A percentile compares a stretch with the other conserved stretches of the same genome.
Conservation (phyloP, 1,140 invertebrate genomes). For the Hycleus phaleratus region DNA sequence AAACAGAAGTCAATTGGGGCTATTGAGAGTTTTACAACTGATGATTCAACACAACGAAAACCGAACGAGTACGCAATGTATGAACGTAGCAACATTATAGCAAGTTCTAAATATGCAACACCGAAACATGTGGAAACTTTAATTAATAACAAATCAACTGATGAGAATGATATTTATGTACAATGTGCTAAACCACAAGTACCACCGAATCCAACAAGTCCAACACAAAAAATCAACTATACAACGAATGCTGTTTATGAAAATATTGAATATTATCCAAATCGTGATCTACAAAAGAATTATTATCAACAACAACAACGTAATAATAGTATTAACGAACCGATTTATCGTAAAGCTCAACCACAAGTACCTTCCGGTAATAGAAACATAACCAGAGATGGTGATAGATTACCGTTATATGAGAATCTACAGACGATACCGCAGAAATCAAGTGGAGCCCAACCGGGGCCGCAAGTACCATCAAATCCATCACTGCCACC, state of each 20-base stretch:
- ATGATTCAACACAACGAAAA: conserved; percentile 29
- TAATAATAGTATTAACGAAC: conserved; percentile 29
- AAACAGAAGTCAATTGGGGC: conserved; percentile 42
- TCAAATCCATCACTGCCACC: conserved; percentile 10
- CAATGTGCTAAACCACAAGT: conserved; percentile 43
- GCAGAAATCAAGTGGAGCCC: conserved; percentile 28
- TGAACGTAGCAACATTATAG: conserved; percentile 57
- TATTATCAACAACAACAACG: conserved; percentile 58
- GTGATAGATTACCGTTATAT: conserved; percentile 56
- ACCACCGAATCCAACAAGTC: conserved; percentile 44
- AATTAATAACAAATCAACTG: conserved; percentile 19
- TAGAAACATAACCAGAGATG: conserved; percentile 35
- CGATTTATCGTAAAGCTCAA: conserved; percentile 39
- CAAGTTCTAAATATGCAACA: conserved; percentile 67
- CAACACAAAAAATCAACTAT: conserved; percentile 36
- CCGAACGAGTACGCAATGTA: conserved; percentile 53
- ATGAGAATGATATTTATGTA: conserved; percentile 38
- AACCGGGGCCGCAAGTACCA: conserved; percentile 33
- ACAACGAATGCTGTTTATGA: conserved; percentile 61
- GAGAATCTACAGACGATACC: conserved; percentile 57
- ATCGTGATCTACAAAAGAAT: conserved; percentile 34
- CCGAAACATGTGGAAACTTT: conserved; percentile 61
- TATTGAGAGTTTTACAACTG: conserved; percentile 48
- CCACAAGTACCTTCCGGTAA: conserved; percentile 55
- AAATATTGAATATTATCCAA: conserved; percentile 68